Base-by-base conservation (phyloP, 2,113 vertebrate species). In the Syngnathoides biaculeatus region DNA sequence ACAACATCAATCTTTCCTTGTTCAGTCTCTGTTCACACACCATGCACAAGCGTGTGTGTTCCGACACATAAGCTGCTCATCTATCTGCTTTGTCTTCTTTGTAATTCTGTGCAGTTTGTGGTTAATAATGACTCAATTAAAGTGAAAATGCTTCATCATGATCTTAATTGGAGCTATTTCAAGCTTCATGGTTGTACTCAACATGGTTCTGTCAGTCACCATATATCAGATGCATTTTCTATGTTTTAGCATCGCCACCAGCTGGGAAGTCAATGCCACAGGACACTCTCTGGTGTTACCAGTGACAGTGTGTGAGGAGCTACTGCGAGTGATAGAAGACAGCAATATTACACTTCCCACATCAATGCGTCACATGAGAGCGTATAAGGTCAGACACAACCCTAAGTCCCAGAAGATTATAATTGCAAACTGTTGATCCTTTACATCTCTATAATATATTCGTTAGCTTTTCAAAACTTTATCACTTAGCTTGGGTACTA, bases 191-290 rank as follows among this genome's bases (percentile, higher is more conserved):
- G 30, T 67, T 73, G 58, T 74, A 13, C 70, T 22, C 22, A 62
- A 43, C 39, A 69, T 79, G 65, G 63, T 45, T 2, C 20, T 65
- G 62, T 53, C 64, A 22, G 67, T 77, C 72, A 38, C 56, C 62
- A 22, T 82, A 70, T 79, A 84, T 89, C 67, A 64, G 40, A 38
- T 45, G 58, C 52, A 0, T 58, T 67, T 40, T 75, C 43, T 35
- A 55, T 72, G 60, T 81, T 76, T 85, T 79, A 97, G 97, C 7
- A 81, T 95, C 61, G 79, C 89, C 71, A 82, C 89, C 55, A 86
- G 81, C 27, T 99, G 97, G 97, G 93, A 95, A 88, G 91, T 86
- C 88, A 94, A 94, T 72, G 86, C 93, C 80, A 92, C 95, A 3
- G 94, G 95, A 75, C 95, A 97, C 78, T 56, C 92, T 12, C 76